phyloP scores from a whole-genome alignment of 2,888 invertebrate genomes.

The Leucophenga montana region DNA sequence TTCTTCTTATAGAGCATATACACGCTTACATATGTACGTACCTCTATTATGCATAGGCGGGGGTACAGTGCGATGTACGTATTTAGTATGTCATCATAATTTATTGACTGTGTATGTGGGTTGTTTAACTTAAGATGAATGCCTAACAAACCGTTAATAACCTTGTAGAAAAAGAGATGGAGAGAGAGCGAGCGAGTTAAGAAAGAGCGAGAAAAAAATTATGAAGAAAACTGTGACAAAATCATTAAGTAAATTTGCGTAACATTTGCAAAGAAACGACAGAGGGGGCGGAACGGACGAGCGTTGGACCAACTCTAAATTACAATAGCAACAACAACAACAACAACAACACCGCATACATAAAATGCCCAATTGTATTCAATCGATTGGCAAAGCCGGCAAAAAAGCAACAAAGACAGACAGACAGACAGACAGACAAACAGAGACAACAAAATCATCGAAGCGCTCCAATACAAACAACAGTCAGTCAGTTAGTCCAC shows the following conservation, averaged over 20 bases:
- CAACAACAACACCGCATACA: too few relatives aligned
- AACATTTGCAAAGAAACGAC: constrained; percentile 51
- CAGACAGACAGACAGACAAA: not conserved
- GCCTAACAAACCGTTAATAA: constrained; percentile 55
- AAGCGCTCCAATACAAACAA: not conserved
- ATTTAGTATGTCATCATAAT: constrained; percentile 32
- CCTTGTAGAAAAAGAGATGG: constrained; percentile 43
- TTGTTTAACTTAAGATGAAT: not conserved
- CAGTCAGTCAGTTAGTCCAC: not conserved
- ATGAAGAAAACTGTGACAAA: constrained; percentile 45
- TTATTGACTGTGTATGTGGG: constrained; percentile 39
- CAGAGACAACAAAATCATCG: not conserved
- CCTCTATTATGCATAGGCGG: not conserved
- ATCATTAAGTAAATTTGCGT: constrained; percentile 54
- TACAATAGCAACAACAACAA: too few relatives aligned
- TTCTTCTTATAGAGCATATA: too few relatives aligned
- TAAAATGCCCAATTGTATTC: constrained; percentile 47
- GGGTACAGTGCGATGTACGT: constrained; percentile 24
- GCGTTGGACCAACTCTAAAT: constrained; percentile 26
- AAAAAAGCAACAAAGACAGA: constrained; percentile 35
- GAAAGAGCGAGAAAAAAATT: not conserved
- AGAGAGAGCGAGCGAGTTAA: too few relatives aligned
- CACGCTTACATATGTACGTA: too few relatives aligned
- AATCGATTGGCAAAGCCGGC: constrained; percentile 44
- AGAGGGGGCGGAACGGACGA: constrained; percentile 44